Evolutionary conservation across 2,113 vertebrate species (phyloP), one percentile per base, ranked within the genome.

Genomic region (Poeciliopsis prolifica): DNA sequence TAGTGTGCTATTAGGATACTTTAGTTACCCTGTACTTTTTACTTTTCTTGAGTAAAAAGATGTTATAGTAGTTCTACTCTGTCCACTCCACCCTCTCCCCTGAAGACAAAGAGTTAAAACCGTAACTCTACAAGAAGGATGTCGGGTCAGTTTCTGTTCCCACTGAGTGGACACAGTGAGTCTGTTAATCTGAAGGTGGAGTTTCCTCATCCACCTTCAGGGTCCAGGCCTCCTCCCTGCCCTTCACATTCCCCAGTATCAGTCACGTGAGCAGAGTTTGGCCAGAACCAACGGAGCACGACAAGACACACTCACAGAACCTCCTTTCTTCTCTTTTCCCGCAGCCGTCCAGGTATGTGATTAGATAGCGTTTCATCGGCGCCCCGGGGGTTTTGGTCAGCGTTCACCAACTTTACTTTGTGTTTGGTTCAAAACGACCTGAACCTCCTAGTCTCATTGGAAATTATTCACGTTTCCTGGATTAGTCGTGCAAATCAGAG

Each of bases 231-330:
- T 83, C 88, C 69, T 79, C 70, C 58, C 76, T 80, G 84, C 81
- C 87, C 83, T 86, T 90, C 85, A 84, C 85, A 87, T 87, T 85
- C 87, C 87, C 88, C 86, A 85, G 94, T 95, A 87, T 95, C 93
- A 89, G 92, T 94, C 93, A 95, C 60, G 88, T 95, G 93, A 86
- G 61, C 51, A 63, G 22, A 60, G 84, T 86, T 90, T 92, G 85
- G 77, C 70, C 80, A 65, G 71, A 87, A 70, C 75, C 72, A 77
- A 72, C 69, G 0, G 80, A 87, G 88, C 86, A 42, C 71, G 75
- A 83, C 81, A 42, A 24, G 14, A 74, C 68, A 79, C 62, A 28
- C 74, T 86, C 73, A 68, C 66, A 67, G 60, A 80, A 51, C 13
- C 14, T 35, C 29, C 14, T 48, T 51, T 62, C 30, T 51, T 42